Evolutionary conservation across 2,888 invertebrate genomes (phyloP).

Genomic region (Abscondita cerata): DNA sequence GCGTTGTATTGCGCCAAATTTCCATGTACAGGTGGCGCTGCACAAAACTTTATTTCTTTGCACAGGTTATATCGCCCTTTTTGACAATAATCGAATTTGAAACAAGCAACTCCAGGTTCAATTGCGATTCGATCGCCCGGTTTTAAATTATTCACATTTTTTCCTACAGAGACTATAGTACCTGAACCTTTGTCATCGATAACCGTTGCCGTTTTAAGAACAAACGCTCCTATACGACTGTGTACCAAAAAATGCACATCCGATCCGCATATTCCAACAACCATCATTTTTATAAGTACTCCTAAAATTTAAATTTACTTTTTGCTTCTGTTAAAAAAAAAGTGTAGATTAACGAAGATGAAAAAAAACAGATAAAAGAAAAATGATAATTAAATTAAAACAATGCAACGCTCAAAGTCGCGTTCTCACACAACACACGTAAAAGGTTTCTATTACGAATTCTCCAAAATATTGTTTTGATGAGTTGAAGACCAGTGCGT

Average conservation of each 20-base stretch:
- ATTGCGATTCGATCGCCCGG: slow-evolving; percentile 57
- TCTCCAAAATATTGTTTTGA: no score
- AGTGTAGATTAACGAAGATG: no score
- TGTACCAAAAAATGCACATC: slow-evolving; percentile 92
- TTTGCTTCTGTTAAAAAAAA: no score
- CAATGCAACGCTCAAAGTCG: no score
- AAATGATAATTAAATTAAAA: no score
- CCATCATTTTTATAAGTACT: slow-evolving; percentile 86
- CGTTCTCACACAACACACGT: no score
- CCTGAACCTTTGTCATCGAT: slow-evolving; percentile 92
- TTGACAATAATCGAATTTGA: slow-evolving; percentile 85
- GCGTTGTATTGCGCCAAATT: slow-evolving; percentile 80
- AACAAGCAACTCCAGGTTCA: slow-evolving; percentile 92
- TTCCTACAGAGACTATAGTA: slow-evolving; percentile 78
- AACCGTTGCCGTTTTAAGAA: slow-evolving; percentile 88
- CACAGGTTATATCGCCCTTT: slow-evolving; percentile 92
- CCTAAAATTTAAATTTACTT: slow-evolving; percentile 65
- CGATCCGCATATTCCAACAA: slow-evolving; percentile 96
- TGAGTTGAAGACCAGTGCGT: no score
- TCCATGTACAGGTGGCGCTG: slow-evolving; percentile 92
- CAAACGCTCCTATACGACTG: slow-evolving; percentile 87
- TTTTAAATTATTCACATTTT: slow-evolving; percentile 71
- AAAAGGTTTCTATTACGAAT: no score
- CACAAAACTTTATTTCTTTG: slow-evolving; percentile 85
- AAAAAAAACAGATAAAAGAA: no score